Evolutionary conservation across 2,797 vertebrate genomes (phyloP).

Genomic region (Onychomys leucogaster): DNA sequence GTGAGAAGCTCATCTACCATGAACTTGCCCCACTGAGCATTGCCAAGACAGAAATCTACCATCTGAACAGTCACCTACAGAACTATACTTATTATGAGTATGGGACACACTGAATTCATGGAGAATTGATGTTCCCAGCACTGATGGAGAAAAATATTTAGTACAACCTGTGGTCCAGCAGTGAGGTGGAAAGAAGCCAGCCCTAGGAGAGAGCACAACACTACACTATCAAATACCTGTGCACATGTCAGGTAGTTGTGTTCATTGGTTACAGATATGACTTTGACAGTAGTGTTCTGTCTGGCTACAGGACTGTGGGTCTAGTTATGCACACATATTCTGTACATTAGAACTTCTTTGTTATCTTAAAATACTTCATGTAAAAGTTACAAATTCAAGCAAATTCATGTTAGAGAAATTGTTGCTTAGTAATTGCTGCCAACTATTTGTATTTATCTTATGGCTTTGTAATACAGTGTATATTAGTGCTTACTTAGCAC

Average conservation of each 20-base stretch:
- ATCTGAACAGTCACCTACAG: neutral
- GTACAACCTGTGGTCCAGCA: neutral
- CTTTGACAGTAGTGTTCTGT: neutral
- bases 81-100: neutral
- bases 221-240: neutral
- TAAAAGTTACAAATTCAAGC: neutral
- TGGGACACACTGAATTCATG: neutral
- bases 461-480: neutral
- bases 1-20: neutral
- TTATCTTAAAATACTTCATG: neutral
- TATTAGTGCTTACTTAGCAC: neutral
- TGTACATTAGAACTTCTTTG: neutral
- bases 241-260: neutral
- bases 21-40: neutral
- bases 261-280: neutral
- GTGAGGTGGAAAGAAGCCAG: neutral
- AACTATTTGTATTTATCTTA: neutral
- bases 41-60: neutral
- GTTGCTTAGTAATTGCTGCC: no score
- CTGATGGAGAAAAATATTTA: neutral
- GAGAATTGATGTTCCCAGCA: neutral
- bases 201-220: neutral
- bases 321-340: neutral
- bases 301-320: neutral
- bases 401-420: neutral